A percentile compares a stretch with the other conserved stretches of the same genome.
These are phyloP conservation scores for Acanthosepion lycidas DNA, from an alignment of 2,888 invertebrate genomes.

Conservation along the genomic window DNA sequence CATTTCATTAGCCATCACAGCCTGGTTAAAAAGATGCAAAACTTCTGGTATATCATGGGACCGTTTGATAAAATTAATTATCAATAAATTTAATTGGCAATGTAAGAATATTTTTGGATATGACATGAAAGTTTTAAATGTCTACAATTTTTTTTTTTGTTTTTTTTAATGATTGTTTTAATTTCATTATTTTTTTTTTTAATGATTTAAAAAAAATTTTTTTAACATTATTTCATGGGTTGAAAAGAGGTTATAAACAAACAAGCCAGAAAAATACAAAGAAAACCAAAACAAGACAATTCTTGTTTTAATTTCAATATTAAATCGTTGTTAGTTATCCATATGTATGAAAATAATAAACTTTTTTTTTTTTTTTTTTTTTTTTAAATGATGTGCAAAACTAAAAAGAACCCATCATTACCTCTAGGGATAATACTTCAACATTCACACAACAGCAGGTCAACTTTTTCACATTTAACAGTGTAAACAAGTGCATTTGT, in stretches of 20 bases:
- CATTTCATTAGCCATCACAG: not conserved
- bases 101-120: not conserved
- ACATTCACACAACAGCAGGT: too few relatives aligned
- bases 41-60: constrained; percentile 22
- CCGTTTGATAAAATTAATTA: constrained; percentile 33
- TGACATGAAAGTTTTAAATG: not conserved
- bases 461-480: too few relatives aligned
- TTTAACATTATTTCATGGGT: not conserved
- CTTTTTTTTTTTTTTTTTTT: too few relatives aligned
- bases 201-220: not conserved
- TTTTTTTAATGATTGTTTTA: not conserved
- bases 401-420: too few relatives aligned
- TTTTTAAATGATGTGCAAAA: too few relatives aligned
- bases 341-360: too few relatives aligned
- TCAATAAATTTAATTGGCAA: not conserved
- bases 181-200: not conserved
- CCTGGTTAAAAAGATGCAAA: not conserved
- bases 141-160: not conserved
- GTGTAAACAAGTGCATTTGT: too few relatives aligned
- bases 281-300: too few relatives aligned
- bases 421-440: too few relatives aligned
- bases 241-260: not conserved
- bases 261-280: too few relatives aligned
- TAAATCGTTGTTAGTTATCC: too few relatives aligned
- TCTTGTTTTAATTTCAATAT: too few relatives aligned